Base-by-base conservation (phyloP, 1,140 invertebrate genomes). In the Araneus ventricosus region DNA sequence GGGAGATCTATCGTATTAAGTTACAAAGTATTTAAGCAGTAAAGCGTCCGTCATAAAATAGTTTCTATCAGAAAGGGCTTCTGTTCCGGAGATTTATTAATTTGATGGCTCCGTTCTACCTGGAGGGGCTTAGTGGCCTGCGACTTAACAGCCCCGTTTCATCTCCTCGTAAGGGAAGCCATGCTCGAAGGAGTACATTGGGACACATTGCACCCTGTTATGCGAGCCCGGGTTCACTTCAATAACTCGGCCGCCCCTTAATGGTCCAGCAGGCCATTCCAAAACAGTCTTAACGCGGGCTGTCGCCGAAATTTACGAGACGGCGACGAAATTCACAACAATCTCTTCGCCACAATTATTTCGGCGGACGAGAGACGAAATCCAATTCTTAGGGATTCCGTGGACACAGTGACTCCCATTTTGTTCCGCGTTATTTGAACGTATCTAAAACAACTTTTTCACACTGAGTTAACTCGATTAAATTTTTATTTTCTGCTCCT, bases 241-340 rank as follows among this genome's bases (percentile, higher is more conserved):
- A 82, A 82, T 63, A 84, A 84, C 89, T 90, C 52, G 52, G 79
- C 34, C 34, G 75, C 75, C 75, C 79, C 89, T 90, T 90, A 90
- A 90, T 90, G 89, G 75, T 82, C 67, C 89, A 41, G 27, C 75
- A 34, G 41, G 79, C 79, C 89, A 82, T 90, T 90, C 79, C 79
- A 57, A 57, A 41, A 84, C 52, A 80, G 89, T 90, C 89, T 90
- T 80, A 90, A 90, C 89, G 70, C 57, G 75, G 70, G 89, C 89
- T 90, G 89, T 59, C 89, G 70, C 57, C 30, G 24, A 57, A 90
- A 90, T 90, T 90, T 90, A 90, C 75, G 89, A 90, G 75, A 82
- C 86, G 70, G 27, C 57, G n/a, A 27, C 37, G 67, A 89, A 89
- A 89, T 89, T 89, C 88, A 79, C 88, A 89, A 89, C 88, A 89